phyloP scores from a whole-genome alignment of 30 jellyfish, hydroid and myxozoan species.

The Rhopilema esculentum region DNA sequence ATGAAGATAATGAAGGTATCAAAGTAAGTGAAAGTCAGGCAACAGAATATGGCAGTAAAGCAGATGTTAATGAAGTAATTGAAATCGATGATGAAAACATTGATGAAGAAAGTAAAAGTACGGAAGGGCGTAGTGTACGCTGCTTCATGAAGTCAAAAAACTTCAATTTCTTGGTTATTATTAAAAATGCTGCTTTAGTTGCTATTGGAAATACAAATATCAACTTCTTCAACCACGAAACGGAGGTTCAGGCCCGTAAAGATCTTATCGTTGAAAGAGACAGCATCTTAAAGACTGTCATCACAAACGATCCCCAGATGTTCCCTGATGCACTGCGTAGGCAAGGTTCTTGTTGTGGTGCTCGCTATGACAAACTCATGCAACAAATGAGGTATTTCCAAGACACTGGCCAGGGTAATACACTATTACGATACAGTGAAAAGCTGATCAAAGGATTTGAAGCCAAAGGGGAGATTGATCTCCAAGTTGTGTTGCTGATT shows the following conservation, averaged over 20 bases:
- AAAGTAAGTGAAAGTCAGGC: too few species aligned
- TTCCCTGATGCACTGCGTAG: slow-evolving; percentile 34
- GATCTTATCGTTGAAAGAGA: not conserved
- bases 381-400: slow-evolving; percentile 11
- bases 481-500: slow-evolving; percentile 14
- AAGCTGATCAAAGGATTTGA: not conserved
- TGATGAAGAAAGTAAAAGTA: too few species aligned
- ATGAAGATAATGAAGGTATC: too few species aligned
- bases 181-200: too few species aligned
- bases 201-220: too few species aligned
- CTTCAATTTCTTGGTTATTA: too few species aligned
- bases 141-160: too few species aligned
- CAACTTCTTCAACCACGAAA: too few species aligned
- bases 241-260: slow-evolving; percentile 13
- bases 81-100: too few species aligned
- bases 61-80: too few species aligned
- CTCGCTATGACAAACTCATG: slow-evolving; percentile 8
- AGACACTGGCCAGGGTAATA: slow-evolving; percentile 4
- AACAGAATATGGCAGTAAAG: too few species aligned
- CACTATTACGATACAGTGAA: not conserved
- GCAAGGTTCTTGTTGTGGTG: slow-evolving; percentile 3
- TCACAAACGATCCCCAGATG: not conserved
- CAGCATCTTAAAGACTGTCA: not conserved
- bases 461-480: slow-evolving; percentile 6
- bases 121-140: too few species aligned